Evolutionary conservation across 64 coral and sea anemone species (phyloP), one percentile per base, ranked within the genome.

Genomic region (Pocillopora verrucosa): DNA sequence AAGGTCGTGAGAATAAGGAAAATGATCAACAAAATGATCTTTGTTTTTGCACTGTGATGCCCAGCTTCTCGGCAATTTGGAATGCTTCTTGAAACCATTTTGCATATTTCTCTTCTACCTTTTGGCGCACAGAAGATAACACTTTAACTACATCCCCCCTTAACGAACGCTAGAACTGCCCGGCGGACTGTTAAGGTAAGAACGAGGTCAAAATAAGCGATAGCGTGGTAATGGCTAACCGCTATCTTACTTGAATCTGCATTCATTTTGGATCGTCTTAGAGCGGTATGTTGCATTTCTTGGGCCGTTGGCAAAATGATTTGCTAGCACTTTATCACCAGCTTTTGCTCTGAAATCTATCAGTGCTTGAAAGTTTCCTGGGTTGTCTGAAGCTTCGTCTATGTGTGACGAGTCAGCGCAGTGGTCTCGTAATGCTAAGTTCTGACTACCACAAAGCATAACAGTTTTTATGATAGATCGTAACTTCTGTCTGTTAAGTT

Each of bases 291-390:
- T 86, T 77, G 80, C 87, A 89, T 94, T 94, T 89, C 73, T 90
- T 64, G 87, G 87, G 74, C 79, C 87, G 79, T 83, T 86, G 80
- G 88, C 83, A 80, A 94, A 86, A 88, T 94, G 89, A 77, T 91
- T 86, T 87, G 83, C 82, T 79, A 91, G 76, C 65, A 88, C 84
- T 87, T 90, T 88, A 91, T 91, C 88, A 59, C 93, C 89, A 88
- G 89, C 76, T 82, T 95, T 89, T 65, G 87, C 76, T 74, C 93
- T 87, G 83, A 95, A 95, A 87, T 91, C 73, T 82, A 91, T 83
- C 83, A 94, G 89, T 83, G 93, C 82, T 91, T 91, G 83, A 91
- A 94, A 91, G 84, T 94, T 94, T 34, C 93, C 87, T 90, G 88
- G 82, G 81, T 94, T 94, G 88, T 74, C 76, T 87, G 88, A 73